Percentiles rank a stretch among this genome's conserved stretches.
These are phyloP conservation scores for Hemaris fuciformis DNA, from an alignment of 2,888 invertebrate species.

Conservation along the genomic window DNA sequence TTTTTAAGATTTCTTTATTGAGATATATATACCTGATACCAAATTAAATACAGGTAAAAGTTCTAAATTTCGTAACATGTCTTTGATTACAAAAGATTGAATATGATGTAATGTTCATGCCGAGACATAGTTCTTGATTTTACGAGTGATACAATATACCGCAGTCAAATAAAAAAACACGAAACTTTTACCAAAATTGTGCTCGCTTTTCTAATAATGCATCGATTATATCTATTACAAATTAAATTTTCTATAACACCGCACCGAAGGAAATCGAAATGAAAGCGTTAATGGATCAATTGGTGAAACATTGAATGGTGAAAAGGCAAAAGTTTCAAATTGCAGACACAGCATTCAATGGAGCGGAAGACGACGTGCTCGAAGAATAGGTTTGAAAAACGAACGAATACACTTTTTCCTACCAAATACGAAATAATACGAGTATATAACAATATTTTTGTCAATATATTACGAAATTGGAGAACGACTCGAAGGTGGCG, in stretches of 20 bases:
- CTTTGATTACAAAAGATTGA: too few relatives aligned
- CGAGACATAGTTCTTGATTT: too few relatives aligned
- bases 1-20: background rate
- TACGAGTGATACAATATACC: background rate
- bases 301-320: constrained; percentile 33
- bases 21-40: background rate
- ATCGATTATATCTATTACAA: background rate
- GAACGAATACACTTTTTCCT: background rate
- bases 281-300: constrained; percentile 40
- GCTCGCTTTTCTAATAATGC: background rate
- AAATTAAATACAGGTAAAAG: background rate
- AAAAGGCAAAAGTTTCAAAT: constrained; percentile 37
- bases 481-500: background rate
- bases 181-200: background rate
- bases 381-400: background rate
- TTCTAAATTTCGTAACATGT: too few relatives aligned
- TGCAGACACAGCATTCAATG: constrained; percentile 37
- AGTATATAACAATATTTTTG: background rate
- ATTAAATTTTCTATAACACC: constrained; percentile 16
- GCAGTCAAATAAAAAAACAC: background rate
- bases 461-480: background rate
- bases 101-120: too few relatives aligned
- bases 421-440: background rate
- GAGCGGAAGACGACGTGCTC: constrained; percentile 35
- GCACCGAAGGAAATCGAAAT: constrained; percentile 23